A percentile compares a stretch with the other conserved stretches of the same genome.
phyloP scores from a whole-genome alignment of 2,797 vertebrate species.

The Carcharodon carcharias region DNA sequence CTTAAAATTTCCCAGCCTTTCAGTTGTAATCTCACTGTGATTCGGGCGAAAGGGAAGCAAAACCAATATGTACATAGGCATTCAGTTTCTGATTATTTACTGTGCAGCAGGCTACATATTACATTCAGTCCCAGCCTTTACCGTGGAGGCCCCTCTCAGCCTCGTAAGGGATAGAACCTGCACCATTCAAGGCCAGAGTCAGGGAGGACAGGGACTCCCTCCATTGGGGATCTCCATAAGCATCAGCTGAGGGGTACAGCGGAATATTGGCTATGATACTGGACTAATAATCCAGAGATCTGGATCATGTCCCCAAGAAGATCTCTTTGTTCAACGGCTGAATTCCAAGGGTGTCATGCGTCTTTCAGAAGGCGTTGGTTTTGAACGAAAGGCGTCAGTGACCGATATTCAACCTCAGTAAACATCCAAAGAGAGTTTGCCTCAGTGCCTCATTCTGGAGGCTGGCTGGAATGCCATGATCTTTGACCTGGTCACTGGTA shows the following conservation, averaged over 20 bases:
- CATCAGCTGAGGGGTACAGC: not conserved
- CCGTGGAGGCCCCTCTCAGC: not conserved
- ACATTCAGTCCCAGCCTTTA: not conserved
- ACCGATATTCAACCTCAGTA: not conserved
- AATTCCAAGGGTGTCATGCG: not conserved
- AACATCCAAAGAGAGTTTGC: not conserved
- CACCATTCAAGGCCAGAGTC: not conserved
- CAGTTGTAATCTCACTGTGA: not conserved
- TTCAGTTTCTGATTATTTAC: no score
- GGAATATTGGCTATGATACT: not conserved
- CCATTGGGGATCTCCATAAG: not conserved
- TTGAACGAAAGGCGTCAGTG: not conserved
- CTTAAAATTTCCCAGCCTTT: not conserved
- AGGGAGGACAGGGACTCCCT: not conserved
- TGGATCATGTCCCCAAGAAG: not conserved
- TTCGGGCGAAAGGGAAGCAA: not conserved
- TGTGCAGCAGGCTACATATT: not conserved
- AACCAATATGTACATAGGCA: no score
- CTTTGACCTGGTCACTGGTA: not conserved
- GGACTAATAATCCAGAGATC: not conserved
- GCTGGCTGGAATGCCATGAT: not conserved
- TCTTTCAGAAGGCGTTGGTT: not conserved
- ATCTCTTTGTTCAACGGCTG: not conserved
- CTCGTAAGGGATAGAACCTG: not conserved
- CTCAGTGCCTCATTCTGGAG: not conserved